Evolutionary conservation across 2,888 invertebrate genomes (phyloP).

Genomic region (Chymomyza caudatula): DNA sequence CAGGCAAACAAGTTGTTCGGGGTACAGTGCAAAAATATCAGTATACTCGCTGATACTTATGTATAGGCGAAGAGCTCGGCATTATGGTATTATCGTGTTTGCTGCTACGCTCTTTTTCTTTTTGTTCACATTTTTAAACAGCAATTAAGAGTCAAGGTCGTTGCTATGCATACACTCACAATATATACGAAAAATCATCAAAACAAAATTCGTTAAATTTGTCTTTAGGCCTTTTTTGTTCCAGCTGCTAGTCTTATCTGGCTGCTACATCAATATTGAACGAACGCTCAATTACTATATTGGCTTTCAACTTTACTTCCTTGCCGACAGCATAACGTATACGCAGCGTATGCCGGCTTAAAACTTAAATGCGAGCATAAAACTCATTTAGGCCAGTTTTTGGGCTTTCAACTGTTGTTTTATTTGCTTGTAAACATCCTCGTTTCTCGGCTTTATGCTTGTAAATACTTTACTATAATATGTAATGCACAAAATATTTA

Average conservation of each 20-base stretch:
- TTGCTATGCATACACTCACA: background rate
- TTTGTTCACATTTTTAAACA: conserved; percentile 7
- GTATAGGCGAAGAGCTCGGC: too few species aligned
- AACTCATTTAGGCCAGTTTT: conserved; percentile 24
- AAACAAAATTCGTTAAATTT: background rate
- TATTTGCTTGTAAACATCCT: conserved; percentile 59
- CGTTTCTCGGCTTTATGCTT: conserved; percentile 36
- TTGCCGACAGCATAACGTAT: conserved; percentile 24
- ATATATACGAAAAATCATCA: conserved; percentile 5
- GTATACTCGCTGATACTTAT: too few species aligned
- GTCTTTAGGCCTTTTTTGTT: background rate
- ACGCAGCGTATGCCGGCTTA: conserved; percentile 26
- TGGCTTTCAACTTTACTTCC: conserved; percentile 15
- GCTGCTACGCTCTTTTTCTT: background rate
- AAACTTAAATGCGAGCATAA: conserved; percentile 35
- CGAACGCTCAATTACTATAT: background rate
- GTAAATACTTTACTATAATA: conserved; percentile 34
- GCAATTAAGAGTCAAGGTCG: conserved; percentile 46
- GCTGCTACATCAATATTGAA: conserved; percentile 31
- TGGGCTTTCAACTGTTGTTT: too few species aligned
- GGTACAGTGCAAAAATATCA: conserved; percentile 25
- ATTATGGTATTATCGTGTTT: background rate
- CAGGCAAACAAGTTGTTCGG: conserved; percentile 18
- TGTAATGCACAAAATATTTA: conserved; percentile 24
- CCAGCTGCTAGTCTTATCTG: conserved; percentile 23